Percentiles rank a stretch among this genome's conserved stretches.
phyloP scores from a whole-genome alignment of 1,140 invertebrate genomes.

The Drosophila pseudoananassae region DNA sequence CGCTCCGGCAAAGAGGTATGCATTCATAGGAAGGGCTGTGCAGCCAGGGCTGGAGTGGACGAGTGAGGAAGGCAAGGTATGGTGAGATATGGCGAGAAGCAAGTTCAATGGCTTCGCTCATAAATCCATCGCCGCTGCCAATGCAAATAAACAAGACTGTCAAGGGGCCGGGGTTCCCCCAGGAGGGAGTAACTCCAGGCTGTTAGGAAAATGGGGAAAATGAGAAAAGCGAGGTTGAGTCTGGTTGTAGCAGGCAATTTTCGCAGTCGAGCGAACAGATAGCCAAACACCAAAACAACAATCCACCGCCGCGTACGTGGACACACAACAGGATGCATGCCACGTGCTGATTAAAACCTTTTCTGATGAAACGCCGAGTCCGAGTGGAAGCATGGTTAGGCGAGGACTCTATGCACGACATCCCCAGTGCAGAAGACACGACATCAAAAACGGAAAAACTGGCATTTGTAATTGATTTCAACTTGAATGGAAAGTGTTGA shows the following conservation, averaged over 20 bases:
- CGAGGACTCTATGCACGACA: neutral
- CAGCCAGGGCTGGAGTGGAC: neutral
- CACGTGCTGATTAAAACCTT: constrained; percentile 40
- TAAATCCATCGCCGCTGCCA: constrained; percentile 71
- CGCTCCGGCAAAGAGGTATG: constrained; percentile 3
- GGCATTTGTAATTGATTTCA: no score
- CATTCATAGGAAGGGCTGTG: constrained; percentile 3
- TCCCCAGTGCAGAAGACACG: neutral
- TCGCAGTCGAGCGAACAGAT: constrained; percentile 49
- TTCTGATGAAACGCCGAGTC: neutral
- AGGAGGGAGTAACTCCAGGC: neutral
- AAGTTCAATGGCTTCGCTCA: constrained; percentile 67
- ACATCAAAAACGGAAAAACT: no score
- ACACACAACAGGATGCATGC: constrained; percentile 24
- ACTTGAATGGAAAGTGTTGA: no score
- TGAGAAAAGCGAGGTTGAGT: constrained; percentile 10
- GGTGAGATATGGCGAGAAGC: constrained; percentile 18
- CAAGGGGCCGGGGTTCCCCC: constrained; percentile 2
- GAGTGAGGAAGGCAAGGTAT: neutral
- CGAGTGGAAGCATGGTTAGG: neutral
- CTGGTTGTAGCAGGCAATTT: constrained; percentile 42
- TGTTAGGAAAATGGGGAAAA: constrained; percentile 3
- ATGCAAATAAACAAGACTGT: constrained; percentile 70
- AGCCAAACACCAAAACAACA: constrained; percentile 37
- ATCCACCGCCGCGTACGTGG: constrained; percentile 2